These are phyloP conservation scores for Dorcus hopei DNA, from an alignment of 2,888 invertebrate species.

Conservation along the genomic window DNA sequence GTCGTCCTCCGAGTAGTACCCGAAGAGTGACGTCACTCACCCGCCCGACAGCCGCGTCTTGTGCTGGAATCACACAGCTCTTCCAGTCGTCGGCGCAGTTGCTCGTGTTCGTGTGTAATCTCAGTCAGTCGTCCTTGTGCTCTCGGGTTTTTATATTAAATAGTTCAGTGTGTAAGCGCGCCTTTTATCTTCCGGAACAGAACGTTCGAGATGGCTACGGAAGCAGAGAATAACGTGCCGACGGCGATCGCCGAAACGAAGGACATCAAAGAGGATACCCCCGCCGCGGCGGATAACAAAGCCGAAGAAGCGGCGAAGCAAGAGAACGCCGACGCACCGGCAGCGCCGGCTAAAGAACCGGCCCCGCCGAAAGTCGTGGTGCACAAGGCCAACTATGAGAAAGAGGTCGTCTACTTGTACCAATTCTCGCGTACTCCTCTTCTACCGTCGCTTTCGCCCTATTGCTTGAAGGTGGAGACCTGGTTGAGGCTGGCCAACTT, in stretches of 20 bases:
- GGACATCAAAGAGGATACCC: constrained; percentile 53
- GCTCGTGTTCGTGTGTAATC: constrained; percentile 13
- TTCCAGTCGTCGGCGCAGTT: constrained; percentile 26
- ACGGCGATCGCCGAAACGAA: constrained; percentile 58
- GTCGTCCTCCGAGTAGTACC: constrained; percentile 21
- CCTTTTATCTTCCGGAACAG: constrained; percentile 22
- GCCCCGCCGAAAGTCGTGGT: constrained; percentile 74
- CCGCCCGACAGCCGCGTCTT: constrained; percentile 24
- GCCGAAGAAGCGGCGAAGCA: constrained; percentile 49
- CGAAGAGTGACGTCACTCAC: constrained; percentile 27
- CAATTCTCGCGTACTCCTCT: constrained; percentile 89
- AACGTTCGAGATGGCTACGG: constrained; percentile 63
- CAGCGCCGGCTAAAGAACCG: constrained; percentile 59
- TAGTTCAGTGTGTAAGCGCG: constrained; percentile 21
- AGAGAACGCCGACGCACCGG: constrained; percentile 53
- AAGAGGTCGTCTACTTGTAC: constrained; percentile 90
- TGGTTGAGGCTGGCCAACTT: constrained; percentile 89
- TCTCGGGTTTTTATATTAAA: constrained; percentile 19
- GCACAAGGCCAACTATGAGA: constrained; percentile 84
- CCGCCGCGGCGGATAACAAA: constrained; percentile 43
- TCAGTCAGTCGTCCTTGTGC: constrained; percentile 14
- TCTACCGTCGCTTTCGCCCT: constrained; percentile 87
- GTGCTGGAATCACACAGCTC: constrained; percentile 17
- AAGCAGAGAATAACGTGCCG: constrained; percentile 69
- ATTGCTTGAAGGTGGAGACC: constrained; percentile 93